Evolutionary conservation across 2,113 vertebrate genomes (phyloP).

Genomic region (Takifugu bimaculatus): DNA sequence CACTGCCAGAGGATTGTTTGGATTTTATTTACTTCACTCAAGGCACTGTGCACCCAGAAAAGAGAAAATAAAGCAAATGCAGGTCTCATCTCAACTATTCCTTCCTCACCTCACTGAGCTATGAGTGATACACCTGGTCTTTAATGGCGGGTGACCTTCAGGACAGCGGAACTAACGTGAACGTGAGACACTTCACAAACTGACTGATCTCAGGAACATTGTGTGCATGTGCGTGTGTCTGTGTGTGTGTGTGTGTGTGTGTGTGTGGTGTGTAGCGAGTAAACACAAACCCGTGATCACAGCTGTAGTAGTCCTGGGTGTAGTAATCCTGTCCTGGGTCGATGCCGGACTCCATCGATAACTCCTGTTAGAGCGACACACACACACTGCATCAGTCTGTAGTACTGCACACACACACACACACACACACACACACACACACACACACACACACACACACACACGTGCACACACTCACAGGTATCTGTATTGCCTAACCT

Average conservation of each 20-base stretch:
- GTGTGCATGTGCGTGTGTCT: neutral
- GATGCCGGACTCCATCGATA: slow-evolving; percentile 97
- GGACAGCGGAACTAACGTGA: no score
- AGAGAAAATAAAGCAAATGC: neutral
- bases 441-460: neutral
- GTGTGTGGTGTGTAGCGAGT: neutral
- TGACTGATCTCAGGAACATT: no score
- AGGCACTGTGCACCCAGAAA: no score
- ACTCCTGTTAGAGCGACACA: slow-evolving; percentile 78
- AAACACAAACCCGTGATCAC: slow-evolving; percentile 88
- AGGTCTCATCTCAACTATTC: no score
- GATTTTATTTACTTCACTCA: neutral
- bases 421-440: slow-evolving; percentile 8
- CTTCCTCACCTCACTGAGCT: no score
- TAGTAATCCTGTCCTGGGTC: slow-evolving; percentile 97
- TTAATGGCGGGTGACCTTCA: no score
- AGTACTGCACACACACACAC: neutral
- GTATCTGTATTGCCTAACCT: no score
- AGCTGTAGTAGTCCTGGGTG: slow-evolving; percentile 97
- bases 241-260: neutral
- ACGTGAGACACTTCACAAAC: no score
- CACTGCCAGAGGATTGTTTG: neutral
- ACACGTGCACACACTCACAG: no score
- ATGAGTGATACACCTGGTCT: no score
- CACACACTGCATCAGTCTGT: neutral